A percentile compares a stretch with the other conserved stretches of the same genome.
phyloP scores from a whole-genome alignment of 2,888 invertebrate genomes.

The Netelia inedita region DNA sequence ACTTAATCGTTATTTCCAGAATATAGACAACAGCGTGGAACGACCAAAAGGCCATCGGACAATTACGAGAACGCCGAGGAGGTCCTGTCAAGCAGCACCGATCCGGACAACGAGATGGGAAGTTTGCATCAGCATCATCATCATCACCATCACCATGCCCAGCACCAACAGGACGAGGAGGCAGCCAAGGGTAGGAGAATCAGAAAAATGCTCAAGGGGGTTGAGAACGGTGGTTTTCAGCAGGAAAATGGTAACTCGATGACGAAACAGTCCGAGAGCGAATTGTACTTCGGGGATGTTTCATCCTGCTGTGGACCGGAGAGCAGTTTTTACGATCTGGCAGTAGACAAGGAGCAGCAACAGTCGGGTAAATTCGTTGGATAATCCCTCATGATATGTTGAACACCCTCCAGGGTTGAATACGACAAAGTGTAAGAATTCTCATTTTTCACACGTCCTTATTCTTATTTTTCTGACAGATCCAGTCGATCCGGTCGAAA shows the following conservation, averaged over 20 bases:
- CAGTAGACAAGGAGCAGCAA: conserved; percentile 85
- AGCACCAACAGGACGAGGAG: conserved; percentile 60
- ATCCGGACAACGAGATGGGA: conserved; percentile 74
- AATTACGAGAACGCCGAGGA: conserved; percentile 84
- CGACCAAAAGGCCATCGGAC: conserved; percentile 75
- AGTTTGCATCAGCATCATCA: conserved; percentile 60
- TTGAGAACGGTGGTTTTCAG: conserved; percentile 92
- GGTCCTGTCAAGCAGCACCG: conserved; percentile 79
- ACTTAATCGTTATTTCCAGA: conserved; percentile 12
- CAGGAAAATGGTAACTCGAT: conserved; percentile 86
- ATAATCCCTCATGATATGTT: not conserved
- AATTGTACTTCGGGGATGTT: conserved; percentile 94
- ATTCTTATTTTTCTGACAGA: conserved; percentile 66
- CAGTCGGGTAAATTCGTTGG: conserved; percentile 54
- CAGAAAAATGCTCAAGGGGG: conserved; percentile 88
- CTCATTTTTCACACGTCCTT: not conserved
- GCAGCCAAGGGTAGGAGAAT: conserved; percentile 83
- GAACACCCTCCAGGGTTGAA: not conserved
- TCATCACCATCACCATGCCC: conserved; percentile 23
- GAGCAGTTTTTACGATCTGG: conserved; percentile 87
- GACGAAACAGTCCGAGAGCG: conserved; percentile 90
- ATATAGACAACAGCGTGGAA: conserved; percentile 62
- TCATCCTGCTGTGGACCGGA: conserved; percentile 92
- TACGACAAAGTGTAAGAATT: not conserved
- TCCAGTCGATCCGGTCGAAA: conserved; percentile 82